These are phyloP conservation scores for Trachemys scripta DNA, from an alignment of 2,113 vertebrate genomes.

Conservation along the genomic window DNA sequence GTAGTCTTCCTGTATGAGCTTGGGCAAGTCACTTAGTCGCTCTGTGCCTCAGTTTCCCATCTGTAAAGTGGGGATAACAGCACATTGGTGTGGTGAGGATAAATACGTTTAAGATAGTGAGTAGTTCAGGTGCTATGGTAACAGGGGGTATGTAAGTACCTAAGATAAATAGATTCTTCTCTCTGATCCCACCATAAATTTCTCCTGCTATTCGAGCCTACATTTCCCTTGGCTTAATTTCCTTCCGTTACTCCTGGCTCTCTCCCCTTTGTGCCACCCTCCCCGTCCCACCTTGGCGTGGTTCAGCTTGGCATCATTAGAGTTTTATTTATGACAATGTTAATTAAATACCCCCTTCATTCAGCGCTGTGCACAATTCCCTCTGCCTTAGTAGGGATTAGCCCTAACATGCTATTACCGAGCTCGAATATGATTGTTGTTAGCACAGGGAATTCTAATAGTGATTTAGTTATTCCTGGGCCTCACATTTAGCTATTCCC, in stretches of 20 bases:
- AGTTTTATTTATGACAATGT: neutral
- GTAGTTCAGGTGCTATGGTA: neutral
- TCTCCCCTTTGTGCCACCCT: neutral
- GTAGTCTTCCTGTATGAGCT: neutral
- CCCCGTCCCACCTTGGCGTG: neutral
- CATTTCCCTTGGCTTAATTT: constrained; percentile 36
- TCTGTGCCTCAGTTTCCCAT: neutral
- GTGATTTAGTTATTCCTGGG: constrained; percentile 64
- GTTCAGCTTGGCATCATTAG: neutral
- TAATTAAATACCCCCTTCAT: constrained; percentile 52
- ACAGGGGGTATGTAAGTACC: neutral
- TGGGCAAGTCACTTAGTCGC: neutral
- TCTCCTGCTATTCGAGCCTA: neutral
- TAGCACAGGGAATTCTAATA: constrained; percentile 59
- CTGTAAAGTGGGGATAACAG: neutral
- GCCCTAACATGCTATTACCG: constrained; percentile 38
- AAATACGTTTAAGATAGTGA: neutral
- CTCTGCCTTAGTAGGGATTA: accelerated
- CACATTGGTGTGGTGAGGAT: neutral
- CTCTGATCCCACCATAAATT: neutral
- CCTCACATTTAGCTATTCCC: constrained; percentile 47
- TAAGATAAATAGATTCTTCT: neutral
- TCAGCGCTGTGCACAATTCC: constrained; percentile 58
- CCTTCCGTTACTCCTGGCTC: neutral
- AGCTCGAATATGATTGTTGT: constrained; percentile 39